These are phyloP conservation scores for Tuberolachnus salignus DNA, from an alignment of 2,888 invertebrate species.

Conservation along the genomic window DNA sequence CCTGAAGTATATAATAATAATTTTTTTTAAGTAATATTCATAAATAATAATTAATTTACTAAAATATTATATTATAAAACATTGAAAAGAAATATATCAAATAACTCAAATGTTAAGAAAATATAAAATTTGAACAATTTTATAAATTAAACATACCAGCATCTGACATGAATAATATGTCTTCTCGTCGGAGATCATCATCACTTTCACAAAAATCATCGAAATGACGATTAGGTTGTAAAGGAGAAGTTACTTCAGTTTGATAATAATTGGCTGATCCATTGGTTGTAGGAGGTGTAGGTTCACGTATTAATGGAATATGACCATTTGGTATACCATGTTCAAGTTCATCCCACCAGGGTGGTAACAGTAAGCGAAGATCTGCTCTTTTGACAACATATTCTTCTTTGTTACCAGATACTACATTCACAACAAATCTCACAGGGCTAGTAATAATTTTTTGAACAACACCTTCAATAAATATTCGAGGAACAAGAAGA, in stretches of 20 bases:
- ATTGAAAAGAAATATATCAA: too few species aligned
- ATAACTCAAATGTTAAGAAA: background rate
- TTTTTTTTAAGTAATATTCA: too few species aligned
- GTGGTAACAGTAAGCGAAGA: conserved; percentile 86
- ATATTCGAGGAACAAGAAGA: conserved; percentile 70
- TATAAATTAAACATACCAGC: conserved; percentile 66
- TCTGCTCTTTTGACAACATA: conserved; percentile 86
- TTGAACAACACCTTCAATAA: conserved; percentile 82
- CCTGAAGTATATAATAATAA: too few species aligned
- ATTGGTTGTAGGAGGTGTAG: conserved; percentile 55
- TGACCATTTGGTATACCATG: conserved; percentile 59
- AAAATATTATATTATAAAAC: too few species aligned
- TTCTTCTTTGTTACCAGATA: conserved; percentile 65
- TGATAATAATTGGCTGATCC: conserved; percentile 60
- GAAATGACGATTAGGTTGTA: conserved; percentile 65
- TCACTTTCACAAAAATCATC: conserved; percentile 87
- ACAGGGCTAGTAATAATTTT: conserved; percentile 72
- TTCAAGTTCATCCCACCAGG: conserved; percentile 94
- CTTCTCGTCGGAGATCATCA: conserved; percentile 85
- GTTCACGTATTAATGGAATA: conserved; percentile 59
- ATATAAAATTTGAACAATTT: background rate
- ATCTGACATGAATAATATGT: conserved; percentile 82
- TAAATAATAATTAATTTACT: too few species aligned
- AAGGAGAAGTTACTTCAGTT: conserved; percentile 69
- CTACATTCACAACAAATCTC: conserved; percentile 72